These are phyloP conservation scores for Melipona quadrifasciata DNA, from an alignment of 1,140 invertebrate genomes.

Conservation along the genomic window DNA sequence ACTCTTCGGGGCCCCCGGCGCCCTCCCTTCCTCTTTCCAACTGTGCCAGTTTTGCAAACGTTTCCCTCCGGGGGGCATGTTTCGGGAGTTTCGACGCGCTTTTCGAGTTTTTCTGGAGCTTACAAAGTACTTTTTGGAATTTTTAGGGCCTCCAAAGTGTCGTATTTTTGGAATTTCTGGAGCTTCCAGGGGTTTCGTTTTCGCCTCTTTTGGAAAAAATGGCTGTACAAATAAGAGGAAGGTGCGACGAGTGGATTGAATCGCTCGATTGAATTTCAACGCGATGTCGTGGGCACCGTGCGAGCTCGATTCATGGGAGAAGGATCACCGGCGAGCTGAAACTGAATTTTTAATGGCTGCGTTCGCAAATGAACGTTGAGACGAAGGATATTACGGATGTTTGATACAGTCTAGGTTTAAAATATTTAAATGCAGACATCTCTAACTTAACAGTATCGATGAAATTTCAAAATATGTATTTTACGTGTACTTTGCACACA, in stretches of 20 bases:
- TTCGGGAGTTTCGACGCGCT: too few species aligned
- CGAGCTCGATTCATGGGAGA: background rate
- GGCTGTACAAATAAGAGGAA: background rate
- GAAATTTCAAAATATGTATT: too few species aligned
- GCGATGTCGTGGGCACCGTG: background rate
- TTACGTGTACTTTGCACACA: too few species aligned
- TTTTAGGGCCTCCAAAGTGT: too few species aligned
- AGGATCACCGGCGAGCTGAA: background rate
- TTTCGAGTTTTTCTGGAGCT: background rate
- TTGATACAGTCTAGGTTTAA: background rate
- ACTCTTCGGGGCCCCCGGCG: background rate
- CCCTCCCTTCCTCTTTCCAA: background rate
- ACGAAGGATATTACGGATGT: background rate
- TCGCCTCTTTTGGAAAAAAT: background rate
- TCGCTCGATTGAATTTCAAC: slow-evolving; percentile 5
- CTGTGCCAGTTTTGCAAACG: too few species aligned
- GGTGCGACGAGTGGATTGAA: background rate
- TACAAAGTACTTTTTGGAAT: background rate
- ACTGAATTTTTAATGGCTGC: background rate
- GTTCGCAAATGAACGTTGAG: background rate
- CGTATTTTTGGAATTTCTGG: background rate
- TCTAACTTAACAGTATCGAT: too few species aligned
- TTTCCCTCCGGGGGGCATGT: too few species aligned
- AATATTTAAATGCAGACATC: too few species aligned
- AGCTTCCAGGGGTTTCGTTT: background rate